A percentile compares a stretch with the other conserved stretches of the same genome.
Evolutionary conservation across 1,140 invertebrate species (phyloP).

Genomic region (Pristionchus pacificus): DNA sequence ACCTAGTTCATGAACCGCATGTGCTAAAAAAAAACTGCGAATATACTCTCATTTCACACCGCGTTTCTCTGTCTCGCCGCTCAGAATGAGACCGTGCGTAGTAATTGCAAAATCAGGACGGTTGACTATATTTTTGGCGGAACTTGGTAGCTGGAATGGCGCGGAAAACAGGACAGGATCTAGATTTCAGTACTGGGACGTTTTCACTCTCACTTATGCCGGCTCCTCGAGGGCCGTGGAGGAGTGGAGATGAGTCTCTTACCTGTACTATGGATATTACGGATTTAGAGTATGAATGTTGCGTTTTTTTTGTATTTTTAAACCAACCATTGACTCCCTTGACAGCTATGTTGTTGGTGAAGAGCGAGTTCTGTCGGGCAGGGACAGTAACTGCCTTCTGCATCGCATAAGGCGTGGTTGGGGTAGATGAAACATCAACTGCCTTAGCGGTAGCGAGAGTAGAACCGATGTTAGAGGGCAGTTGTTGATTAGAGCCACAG

Average conservation of each 20-base stretch:
- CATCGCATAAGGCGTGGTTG: slow-evolving; percentile 21
- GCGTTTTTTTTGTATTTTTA: neutral
- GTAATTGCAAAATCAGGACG: no score
- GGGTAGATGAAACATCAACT: slow-evolving; percentile 24
- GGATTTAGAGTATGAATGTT: no score
- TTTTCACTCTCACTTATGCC: neutral
- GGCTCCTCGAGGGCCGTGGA: neutral
- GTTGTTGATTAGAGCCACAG: slow-evolving; percentile 23
- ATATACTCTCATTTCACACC: no score
- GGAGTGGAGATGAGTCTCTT: neutral
- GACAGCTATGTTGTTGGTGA: slow-evolving; percentile 23
- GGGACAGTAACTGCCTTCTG: slow-evolving; percentile 16
- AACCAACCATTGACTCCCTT: slow-evolving; percentile 35
- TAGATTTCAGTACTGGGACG: neutral
- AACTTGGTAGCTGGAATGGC: no score
- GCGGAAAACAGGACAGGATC: no score
- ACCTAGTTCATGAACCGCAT: no score
- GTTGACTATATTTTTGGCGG: no score
- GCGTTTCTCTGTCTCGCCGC: no score
- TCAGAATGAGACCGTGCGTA: no score
- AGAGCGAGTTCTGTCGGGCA: slow-evolving; percentile 16
- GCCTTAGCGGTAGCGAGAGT: slow-evolving; percentile 25
- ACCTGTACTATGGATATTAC: no score
- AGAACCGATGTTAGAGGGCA: slow-evolving; percentile 19
- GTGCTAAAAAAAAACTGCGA: no score